These are phyloP conservation scores for Emydura subglobosa DNA, from an alignment of 2,113 vertebrate species.

Conservation along the genomic window DNA sequence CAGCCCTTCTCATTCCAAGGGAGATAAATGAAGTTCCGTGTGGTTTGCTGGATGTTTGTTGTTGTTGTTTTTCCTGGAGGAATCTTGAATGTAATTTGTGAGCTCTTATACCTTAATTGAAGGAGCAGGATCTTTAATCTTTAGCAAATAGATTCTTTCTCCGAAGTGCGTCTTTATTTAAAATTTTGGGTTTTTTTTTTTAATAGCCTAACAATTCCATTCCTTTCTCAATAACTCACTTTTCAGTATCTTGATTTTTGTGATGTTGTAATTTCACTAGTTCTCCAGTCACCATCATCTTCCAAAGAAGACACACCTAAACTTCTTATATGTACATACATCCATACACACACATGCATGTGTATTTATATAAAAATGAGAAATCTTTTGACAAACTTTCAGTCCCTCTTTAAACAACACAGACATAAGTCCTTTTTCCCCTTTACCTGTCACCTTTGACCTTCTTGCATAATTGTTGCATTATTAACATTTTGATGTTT, in stretches of 20 bases:
- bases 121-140: not conserved
- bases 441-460: not conserved
- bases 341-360: too few species aligned
- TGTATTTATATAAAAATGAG: too few species aligned
- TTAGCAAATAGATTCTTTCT: not conserved
- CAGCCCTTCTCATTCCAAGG: too few species aligned
- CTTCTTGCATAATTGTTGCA: not conserved
- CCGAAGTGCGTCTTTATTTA: not conserved
- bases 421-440: not conserved
- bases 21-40: too few species aligned
- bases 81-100: not conserved
- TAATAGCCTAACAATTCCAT: not conserved
- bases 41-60: not conserved
- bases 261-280: not conserved
- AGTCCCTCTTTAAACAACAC: not conserved
- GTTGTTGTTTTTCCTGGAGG: not conserved
- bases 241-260: not conserved
- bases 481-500: not conserved
- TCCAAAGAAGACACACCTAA: not conserved
- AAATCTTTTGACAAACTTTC: not conserved
- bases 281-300: not conserved
- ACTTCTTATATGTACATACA: too few species aligned
- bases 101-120: not conserved
- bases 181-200: not conserved
- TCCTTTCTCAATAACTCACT: fast-evolving